A percentile compares a stretch with the other conserved stretches of the same genome.
These are phyloP conservation scores for Monomorium pharaonis DNA, from an alignment of 1,140 invertebrate genomes.

Conservation along the genomic window DNA sequence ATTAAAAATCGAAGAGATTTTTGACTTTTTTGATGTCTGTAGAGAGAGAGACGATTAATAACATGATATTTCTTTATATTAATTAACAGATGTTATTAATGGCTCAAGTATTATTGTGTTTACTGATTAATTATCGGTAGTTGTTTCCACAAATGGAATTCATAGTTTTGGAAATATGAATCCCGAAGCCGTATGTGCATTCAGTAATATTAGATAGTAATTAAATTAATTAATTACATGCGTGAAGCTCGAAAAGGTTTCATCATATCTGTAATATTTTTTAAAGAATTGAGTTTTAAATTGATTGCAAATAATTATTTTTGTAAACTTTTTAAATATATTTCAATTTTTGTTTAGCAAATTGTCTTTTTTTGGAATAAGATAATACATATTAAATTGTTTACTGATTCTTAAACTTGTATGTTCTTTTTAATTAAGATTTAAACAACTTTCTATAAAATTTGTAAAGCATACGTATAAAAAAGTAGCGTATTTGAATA, in stretches of 20 bases:
- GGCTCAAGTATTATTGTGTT: slow-evolving; percentile 8
- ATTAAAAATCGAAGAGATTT: not conserved
- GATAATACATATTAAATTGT: not conserved
- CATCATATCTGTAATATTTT: slow-evolving; percentile 10
- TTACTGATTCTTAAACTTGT: not conserved
- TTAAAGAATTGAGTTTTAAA: not conserved
- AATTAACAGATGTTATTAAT: slow-evolving; percentile 40
- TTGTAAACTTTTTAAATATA: not conserved
- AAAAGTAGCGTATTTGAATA: not conserved
- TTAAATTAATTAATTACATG: slow-evolving; percentile 50
- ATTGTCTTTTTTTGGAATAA: not conserved
- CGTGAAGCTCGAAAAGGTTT: slow-evolving; percentile 7
- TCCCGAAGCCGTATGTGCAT: slow-evolving; percentile 4
- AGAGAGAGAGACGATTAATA: not conserved
- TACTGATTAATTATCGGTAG: slow-evolving; percentile 28
- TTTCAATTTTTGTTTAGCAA: not conserved
- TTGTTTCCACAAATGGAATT: slow-evolving; percentile 28
- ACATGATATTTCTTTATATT: not conserved
- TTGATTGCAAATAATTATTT: not conserved
- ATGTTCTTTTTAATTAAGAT: not conserved
- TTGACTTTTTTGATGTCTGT: not conserved
- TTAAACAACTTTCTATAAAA: not conserved
- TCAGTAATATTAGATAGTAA: slow-evolving; percentile 47
- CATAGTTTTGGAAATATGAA: slow-evolving; percentile 50
- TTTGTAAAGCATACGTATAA: not conserved